phyloP scores from a whole-genome alignment of 92 coral and sea anemone species.

The Epizoanthus illoricatus region DNA sequence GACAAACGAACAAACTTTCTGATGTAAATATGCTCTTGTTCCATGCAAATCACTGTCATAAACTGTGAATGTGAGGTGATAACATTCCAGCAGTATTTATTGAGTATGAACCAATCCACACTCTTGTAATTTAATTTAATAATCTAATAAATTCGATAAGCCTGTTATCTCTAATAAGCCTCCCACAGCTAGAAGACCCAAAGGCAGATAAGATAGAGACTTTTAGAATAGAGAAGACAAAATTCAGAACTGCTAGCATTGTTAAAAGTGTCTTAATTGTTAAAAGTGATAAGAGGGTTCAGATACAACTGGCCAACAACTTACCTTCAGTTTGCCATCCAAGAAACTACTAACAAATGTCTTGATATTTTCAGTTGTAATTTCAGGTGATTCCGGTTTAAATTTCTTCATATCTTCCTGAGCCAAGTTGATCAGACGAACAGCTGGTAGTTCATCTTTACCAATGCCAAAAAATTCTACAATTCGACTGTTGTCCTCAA shows the following conservation, averaged over 20 bases:
- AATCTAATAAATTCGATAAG: no score
- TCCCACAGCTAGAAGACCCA: background rate
- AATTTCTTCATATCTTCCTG: constrained; percentile 96
- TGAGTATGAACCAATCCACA: no score
- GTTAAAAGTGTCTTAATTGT: background rate
- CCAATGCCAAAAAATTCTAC: constrained; percentile 95
- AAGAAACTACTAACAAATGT: constrained; percentile 78
- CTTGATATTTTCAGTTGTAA: constrained; percentile 68
- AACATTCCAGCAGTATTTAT: no score
- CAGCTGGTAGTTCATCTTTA: constrained; percentile 82
- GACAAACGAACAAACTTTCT: no score
- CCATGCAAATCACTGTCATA: no score
- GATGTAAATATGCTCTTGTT: no score
- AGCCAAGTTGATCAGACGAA: constrained; percentile 95
- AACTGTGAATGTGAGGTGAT: no score
- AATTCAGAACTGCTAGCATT: background rate
- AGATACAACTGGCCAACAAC: background rate
- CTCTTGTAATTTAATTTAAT: background rate
- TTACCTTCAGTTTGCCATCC: constrained; percentile 89
- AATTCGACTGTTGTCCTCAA: constrained; percentile 95
- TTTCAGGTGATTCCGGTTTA: constrained; percentile 79
- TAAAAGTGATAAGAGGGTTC: background rate
- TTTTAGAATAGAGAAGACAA: background rate
- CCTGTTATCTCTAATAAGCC: background rate
- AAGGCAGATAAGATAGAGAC: background rate